Evolutionary conservation across 2,888 invertebrate species (phyloP).

Genomic region (Drosophila niveifrons): DNA sequence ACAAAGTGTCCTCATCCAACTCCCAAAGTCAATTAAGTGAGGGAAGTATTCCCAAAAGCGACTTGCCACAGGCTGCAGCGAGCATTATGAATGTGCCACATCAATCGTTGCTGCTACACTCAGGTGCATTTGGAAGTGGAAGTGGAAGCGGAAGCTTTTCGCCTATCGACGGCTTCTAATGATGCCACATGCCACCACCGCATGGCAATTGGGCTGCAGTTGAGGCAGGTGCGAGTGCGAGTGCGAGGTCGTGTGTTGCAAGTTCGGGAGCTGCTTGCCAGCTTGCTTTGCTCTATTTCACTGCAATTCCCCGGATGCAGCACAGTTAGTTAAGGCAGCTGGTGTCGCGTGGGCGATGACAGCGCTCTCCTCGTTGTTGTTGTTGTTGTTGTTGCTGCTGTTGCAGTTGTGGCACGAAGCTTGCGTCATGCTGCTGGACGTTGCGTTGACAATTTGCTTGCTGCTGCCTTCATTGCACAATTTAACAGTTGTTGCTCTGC

Average conservation of each 20-base stretch:
- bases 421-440: slow-evolving; percentile 46
- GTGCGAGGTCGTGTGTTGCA: background rate
- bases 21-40: too few relatives aligned
- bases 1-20: too few relatives aligned
- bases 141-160: too few relatives aligned
- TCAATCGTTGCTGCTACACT: too few relatives aligned
- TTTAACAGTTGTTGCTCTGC: slow-evolving; percentile 37
- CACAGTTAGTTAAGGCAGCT: slow-evolving; percentile 1
- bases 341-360: background rate
- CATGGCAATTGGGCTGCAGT: too few relatives aligned
- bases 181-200: too few relatives aligned
- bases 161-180: too few relatives aligned
- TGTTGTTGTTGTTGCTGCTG: background rate
- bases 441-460: slow-evolving; percentile 26
- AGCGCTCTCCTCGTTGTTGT: slow-evolving; percentile 12
- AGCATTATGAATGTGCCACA: too few relatives aligned
- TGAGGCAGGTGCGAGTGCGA: too few relatives aligned
- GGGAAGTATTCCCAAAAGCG: too few relatives aligned
- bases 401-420: slow-evolving; percentile 5
- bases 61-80: too few relatives aligned
- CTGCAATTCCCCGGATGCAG: slow-evolving; percentile 34
- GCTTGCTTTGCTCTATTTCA: background rate
- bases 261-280: background rate
- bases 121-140: too few relatives aligned
- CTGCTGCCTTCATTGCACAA: slow-evolving; percentile 29